These are phyloP conservation scores for Brachionus rubens DNA, from an alignment of 1,140 invertebrate genomes.

Conservation along the genomic window DNA sequence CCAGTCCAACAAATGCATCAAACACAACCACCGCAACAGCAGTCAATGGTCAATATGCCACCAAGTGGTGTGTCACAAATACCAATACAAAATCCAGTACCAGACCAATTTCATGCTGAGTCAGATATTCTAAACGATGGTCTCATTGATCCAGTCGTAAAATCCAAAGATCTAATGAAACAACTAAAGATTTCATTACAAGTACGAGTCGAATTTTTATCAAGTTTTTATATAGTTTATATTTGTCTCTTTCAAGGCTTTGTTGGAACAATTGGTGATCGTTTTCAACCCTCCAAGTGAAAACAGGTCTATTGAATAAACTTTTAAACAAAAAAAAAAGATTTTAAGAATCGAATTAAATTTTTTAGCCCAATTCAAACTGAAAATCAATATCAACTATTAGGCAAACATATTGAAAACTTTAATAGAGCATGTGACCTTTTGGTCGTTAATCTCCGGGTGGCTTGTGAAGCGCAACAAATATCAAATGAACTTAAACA, in stretches of 20 bases:
- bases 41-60: background rate
- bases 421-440: constrained; percentile 38
- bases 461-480: constrained; percentile 34
- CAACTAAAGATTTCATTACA: constrained; percentile 19
- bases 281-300: constrained; percentile 22
- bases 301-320: too few relatives aligned
- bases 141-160: background rate
- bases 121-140: background rate
- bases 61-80: background rate
- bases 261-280: background rate
- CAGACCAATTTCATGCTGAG: background rate
- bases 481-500: constrained; percentile 17
- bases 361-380: background rate
- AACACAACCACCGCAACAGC: too few relatives aligned
- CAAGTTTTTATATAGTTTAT: background rate
- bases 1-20: background rate
- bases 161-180: background rate
- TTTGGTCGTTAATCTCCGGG: background rate
- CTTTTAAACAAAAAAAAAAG: too few relatives aligned
- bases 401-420: constrained; percentile 38
- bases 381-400: constrained; percentile 39
- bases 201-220: background rate
- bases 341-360: too few relatives aligned
- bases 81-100: background rate
- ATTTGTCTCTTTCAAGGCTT: background rate